Conservation (phyloP, 1,140 invertebrate species). For the Muscidifurax raptorellus region DNA sequence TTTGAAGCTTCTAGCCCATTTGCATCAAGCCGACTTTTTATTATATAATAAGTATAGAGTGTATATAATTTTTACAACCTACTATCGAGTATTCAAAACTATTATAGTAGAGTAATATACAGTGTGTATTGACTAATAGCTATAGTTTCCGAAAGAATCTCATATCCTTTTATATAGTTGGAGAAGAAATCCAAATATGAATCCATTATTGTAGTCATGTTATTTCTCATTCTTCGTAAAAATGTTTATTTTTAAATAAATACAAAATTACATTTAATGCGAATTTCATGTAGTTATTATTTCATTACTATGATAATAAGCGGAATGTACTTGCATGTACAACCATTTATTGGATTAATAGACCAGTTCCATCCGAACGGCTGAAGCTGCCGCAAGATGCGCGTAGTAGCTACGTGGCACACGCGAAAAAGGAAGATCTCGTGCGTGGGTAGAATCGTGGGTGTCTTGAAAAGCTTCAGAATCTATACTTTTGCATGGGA, state of each 20-base stretch:
- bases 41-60: neutral
- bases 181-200: neutral
- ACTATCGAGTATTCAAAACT: neutral
- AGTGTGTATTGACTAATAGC: neutral
- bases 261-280: neutral
- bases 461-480: no score
- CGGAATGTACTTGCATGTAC: no score
- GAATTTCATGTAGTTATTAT: neutral
- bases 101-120: slow-evolving; percentile 23
- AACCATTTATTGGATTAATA: no score
- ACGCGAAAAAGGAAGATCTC: no score
- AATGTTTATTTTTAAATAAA: slow-evolving; percentile 33
- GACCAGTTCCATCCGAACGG: no score
- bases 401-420: no score
- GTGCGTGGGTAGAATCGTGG: no score
- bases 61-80: slow-evolving; percentile 13
- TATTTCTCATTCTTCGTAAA: slow-evolving; percentile 5
- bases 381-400: no score
- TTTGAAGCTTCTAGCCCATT: slow-evolving; percentile 39
- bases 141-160: neutral
- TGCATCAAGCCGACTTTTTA: neutral
- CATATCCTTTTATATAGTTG: neutral
- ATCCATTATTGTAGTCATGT: slow-evolving; percentile 3
- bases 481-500: no score
- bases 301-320: neutral